Conservation (phyloP, 2,113 vertebrate genomes). For the Hystrix cristata region DNA sequence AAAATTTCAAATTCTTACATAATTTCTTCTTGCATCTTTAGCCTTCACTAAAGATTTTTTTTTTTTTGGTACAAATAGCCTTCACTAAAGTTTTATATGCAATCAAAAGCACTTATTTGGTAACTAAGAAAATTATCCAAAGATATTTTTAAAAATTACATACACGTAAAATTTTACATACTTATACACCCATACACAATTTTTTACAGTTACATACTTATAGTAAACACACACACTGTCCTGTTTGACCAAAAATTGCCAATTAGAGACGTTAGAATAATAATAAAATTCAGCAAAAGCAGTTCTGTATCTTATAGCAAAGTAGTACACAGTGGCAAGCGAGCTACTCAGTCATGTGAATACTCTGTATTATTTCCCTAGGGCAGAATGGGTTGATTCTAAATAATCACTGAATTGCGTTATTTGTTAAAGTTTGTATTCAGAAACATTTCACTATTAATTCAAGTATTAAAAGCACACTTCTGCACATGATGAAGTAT, state of each 20-base stretch:
- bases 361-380: not conserved
- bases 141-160: conserved; percentile 9
- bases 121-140: not conserved
- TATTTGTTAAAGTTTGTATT: conserved; percentile 26
- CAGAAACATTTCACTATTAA: not conserved
- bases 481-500: not conserved
- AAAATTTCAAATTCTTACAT: not conserved
- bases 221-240: not conserved
- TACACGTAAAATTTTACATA: not conserved
- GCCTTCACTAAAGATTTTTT: not conserved
- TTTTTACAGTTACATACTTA: not conserved
- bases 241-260: not conserved
- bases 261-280: not conserved
- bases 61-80: not conserved
- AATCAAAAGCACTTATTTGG: not conserved
- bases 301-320: not conserved
- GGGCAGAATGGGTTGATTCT: not conserved
- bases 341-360: not conserved
- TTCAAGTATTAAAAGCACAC: not conserved
- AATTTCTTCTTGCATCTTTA: conserved; percentile 15
- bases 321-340: not conserved
- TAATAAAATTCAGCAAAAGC: not conserved
- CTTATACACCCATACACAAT: not conserved
- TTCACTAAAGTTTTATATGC: not conserved
- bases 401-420: not conserved